Base-by-base conservation (phyloP, 2,888 invertebrate species). In the Suillia variegata region DNA sequence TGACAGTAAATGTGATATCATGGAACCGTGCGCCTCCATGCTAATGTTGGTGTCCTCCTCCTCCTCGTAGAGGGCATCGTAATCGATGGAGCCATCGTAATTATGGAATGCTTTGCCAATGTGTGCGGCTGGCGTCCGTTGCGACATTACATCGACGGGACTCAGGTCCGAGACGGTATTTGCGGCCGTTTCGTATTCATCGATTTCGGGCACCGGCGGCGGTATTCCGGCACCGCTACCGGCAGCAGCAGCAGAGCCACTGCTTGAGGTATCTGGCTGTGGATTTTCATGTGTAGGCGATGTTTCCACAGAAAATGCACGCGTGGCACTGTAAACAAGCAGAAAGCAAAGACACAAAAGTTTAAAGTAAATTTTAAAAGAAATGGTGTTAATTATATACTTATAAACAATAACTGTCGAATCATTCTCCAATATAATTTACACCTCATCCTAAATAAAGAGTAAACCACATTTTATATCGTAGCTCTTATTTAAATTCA, bases 11-110 rank as follows among this genome's bases (percentile, higher is more conserved):
- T 99, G 98, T 61, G 94, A 93, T 73, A 99, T 93, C 70, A 99
- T 96, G 51, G 96, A 97, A 55, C 98, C 98, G 82, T 99, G 98
- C 76, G 90, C 92, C 83, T 98, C 97, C 87, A 98, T 92, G 22
- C 92, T 91, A 81, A 96, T 90, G 78, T 93, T 93, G 74, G 91
- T 91, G 80, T 94, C 94, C 66, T 90, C 89, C 69, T 92, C 92
- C 76, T 94, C 94, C 81, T 96, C 96, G 83, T 96, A 96, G 61
- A 96, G 83, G 17, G 92, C 95, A 83, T 93, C 93, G 77, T 92
- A 93, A 82, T 93, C 92, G 67, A 93, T 86, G 63, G 88, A 88
- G 59, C 90, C 91, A 74, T 90, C 89, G 48, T 70, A 72, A 66
- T 86, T 85, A 83, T 82, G 61, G 26, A 67, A 67, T 47, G 56